Evolutionary conservation across 2,888 invertebrate species (phyloP).

Genomic region (Thyatira batis): DNA sequence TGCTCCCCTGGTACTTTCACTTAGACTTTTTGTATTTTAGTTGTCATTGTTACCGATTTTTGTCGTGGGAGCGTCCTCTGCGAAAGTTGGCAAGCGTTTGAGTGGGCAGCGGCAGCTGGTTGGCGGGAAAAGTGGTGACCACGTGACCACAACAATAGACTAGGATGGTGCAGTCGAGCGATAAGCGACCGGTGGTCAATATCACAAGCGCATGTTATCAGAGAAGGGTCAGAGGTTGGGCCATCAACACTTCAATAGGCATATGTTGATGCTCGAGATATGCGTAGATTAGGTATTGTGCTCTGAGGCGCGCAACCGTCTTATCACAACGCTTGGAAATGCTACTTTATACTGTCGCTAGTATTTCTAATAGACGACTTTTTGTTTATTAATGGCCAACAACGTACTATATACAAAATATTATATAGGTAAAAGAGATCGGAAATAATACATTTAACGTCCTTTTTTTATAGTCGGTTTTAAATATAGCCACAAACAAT

Average conservation of each 20-base stretch:
- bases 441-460: no score
- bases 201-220: neutral
- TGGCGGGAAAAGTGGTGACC: conserved; percentile 47
- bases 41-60: conserved; percentile 15
- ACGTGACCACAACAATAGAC: conserved; percentile 56
- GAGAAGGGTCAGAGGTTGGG: neutral
- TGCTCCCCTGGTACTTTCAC: conserved; percentile 10
- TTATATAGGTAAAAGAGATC: no score
- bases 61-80: conserved; percentile 46
- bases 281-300: neutral
- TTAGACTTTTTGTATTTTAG: conserved; percentile 25
- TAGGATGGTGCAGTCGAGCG: neutral
- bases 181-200: neutral
- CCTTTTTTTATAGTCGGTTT: no score
- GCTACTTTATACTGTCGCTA: no score
- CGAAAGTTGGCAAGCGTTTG: conserved; percentile 63
- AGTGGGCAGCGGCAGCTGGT: conserved; percentile 37
- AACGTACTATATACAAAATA: no score
- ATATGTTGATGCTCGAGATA: neutral
- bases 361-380: no score
- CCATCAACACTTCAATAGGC: neutral
- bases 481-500: no score
- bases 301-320: neutral
- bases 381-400: no score
- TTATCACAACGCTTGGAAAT: neutral